These are phyloP conservation scores for Etia nguti DNA, from an alignment of 2,113 vertebrate species.

Conservation along the genomic window DNA sequence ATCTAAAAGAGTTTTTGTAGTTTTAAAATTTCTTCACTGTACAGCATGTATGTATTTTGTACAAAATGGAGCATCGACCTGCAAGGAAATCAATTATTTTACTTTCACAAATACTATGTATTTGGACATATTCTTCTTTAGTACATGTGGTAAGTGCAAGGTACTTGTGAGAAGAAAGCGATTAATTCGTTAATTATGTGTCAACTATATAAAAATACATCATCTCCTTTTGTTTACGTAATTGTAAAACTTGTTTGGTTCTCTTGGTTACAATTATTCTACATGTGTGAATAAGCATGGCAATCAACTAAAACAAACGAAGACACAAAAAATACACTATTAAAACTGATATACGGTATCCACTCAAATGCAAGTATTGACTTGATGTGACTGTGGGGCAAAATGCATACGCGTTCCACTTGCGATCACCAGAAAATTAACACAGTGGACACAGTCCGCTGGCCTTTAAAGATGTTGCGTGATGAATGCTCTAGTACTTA, in stretches of 20 bases:
- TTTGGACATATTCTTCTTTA: conserved; percentile 71
- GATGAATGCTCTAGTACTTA: background rate
- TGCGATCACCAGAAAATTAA: background rate
- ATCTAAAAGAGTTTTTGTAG: conserved; percentile 82
- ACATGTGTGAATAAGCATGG: conserved; percentile 53
- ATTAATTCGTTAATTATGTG: conserved; percentile 74
- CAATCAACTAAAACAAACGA: conserved; percentile 48
- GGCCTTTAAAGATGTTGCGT: background rate
- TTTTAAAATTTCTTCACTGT: conserved; percentile 82
- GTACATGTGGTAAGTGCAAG: conserved; percentile 86
- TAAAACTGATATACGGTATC: conserved; percentile 16
- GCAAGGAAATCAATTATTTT: conserved; percentile 76
- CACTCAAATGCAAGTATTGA: conserved; percentile 1
- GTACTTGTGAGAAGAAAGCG: conserved; percentile 81
- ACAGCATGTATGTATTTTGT: conserved; percentile 88
- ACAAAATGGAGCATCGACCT: conserved; percentile 88
- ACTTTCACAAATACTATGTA: conserved; percentile 83
- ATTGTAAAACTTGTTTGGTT: conserved; percentile 70
- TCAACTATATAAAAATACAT: conserved; percentile 78
- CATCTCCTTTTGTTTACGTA: conserved; percentile 69
- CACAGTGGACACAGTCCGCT: background rate
- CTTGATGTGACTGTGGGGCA: background rate
- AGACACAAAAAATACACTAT: conserved; percentile 18
- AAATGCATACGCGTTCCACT: background rate
- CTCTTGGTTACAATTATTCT: conserved; percentile 57